A percentile compares a stretch with the other conserved stretches of the same genome.
These are phyloP conservation scores for Erpobdella octoculata DNA, from an alignment of 2,888 invertebrate species.

Conservation along the genomic window DNA sequence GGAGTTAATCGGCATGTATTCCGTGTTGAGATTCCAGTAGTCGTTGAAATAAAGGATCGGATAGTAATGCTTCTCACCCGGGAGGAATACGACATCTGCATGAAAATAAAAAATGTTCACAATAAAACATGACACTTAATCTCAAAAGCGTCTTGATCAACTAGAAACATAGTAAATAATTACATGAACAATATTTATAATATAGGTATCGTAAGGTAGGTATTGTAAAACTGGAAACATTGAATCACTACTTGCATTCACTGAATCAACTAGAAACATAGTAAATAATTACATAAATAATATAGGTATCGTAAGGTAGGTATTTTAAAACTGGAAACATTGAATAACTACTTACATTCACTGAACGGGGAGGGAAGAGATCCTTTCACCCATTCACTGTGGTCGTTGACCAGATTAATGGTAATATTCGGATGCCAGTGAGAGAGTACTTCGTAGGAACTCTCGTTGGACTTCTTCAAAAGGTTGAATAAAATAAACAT, in stretches of 20 bases:
- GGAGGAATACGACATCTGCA: constrained; percentile 72
- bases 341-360: constrained; percentile 59
- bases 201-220: too few species aligned
- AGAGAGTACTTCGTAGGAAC: constrained; percentile 74
- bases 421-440: constrained; percentile 99
- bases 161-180: neutral
- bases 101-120: constrained; percentile 23
- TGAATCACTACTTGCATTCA: neutral
- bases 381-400: constrained; percentile 86
- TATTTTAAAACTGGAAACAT: neutral
- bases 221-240: too few species aligned
- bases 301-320: too few species aligned
- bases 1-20: constrained; percentile 74
- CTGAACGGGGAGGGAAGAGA: constrained; percentile 83
- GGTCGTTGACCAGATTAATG: constrained; percentile 85
- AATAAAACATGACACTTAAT: neutral
- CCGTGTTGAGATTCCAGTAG: constrained; percentile 95
- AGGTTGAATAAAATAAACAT: neutral
- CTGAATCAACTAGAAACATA: neutral
- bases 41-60: constrained; percentile 91
- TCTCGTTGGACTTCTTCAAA: constrained; percentile 25
- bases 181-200: neutral
- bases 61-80: constrained; percentile 76
- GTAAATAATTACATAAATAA: neutral
- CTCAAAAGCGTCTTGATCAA: neutral